A percentile compares a stretch with the other conserved stretches of the same genome.
phyloP scores from a whole-genome alignment of 2,888 invertebrate genomes.

The Parascotia fuliginaria region DNA sequence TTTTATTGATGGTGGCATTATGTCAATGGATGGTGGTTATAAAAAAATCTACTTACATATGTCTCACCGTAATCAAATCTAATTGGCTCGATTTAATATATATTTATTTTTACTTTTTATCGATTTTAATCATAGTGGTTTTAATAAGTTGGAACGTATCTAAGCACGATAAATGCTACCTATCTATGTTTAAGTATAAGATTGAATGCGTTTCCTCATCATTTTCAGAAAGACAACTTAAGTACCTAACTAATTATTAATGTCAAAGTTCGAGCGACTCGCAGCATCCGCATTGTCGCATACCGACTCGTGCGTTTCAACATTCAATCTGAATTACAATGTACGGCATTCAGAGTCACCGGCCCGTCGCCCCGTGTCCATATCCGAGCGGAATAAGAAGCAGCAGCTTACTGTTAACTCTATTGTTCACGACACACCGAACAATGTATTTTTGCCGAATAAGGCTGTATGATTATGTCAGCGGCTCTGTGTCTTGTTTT shows the following conservation, averaged over 20 bases:
- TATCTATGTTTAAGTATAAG: no score
- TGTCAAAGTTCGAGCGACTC: conserved; percentile 35
- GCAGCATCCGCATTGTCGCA: conserved; percentile 76
- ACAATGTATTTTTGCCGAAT: conserved; percentile 83
- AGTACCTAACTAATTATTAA: neutral
- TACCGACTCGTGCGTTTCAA: conserved; percentile 79
- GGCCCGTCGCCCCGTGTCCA: conserved; percentile 67
- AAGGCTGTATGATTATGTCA: conserved; percentile 82
- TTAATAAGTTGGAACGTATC: no score
- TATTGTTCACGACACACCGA: conserved; percentile 79
- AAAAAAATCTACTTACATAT: no score
- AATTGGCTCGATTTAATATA: no score
- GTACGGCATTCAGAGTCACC: conserved; percentile 75
- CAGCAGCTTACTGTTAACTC: conserved; percentile 81
- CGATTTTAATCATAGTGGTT: no score
- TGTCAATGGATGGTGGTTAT: no score
- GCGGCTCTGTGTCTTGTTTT: conserved; percentile 80
- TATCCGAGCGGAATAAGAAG: conserved; percentile 83
- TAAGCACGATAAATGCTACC: no score
- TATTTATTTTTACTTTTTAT: no score
- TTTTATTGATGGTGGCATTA: no score
- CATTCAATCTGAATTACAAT: conserved; percentile 83
- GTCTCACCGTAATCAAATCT: no score
- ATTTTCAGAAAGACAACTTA: no score
- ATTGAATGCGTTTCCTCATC: no score